Evolutionary conservation across 1,140 invertebrate genomes (phyloP).

Genomic region (Drosophila sucinea): DNA sequence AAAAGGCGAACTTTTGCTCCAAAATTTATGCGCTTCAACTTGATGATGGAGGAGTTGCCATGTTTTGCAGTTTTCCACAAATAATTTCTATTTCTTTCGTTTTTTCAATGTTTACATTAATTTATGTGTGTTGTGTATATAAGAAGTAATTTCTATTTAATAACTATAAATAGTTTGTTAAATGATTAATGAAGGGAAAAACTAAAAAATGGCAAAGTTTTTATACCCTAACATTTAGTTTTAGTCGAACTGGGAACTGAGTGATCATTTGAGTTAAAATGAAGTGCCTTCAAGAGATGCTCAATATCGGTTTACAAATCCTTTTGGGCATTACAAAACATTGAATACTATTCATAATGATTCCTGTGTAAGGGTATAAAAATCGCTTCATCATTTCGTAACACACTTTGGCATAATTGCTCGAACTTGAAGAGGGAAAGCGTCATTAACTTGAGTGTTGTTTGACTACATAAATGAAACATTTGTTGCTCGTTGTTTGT

Average conservation of each 20-base stretch:
- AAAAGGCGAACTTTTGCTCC: conserved; percentile 35
- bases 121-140: conserved; percentile 43
- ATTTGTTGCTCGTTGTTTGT: conserved; percentile 35
- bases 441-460: conserved; percentile 47
- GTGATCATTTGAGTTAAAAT: too few relatives aligned
- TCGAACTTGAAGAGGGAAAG: conserved; percentile 44
- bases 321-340: too few relatives aligned
- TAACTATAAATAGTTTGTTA: conserved; percentile 62
- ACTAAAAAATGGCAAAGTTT: neutral
- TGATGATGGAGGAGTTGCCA: conserved; percentile 50
- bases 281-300: too few relatives aligned
- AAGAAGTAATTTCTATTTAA: conserved; percentile 72
- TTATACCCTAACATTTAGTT: neutral
- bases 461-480: conserved; percentile 32
- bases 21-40: conserved; percentile 62
- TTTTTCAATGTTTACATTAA: conserved; percentile 68
- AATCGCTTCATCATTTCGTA: conserved; percentile 58
- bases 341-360: too few relatives aligned
- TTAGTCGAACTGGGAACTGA: too few relatives aligned
- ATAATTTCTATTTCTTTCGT: conserved; percentile 13
- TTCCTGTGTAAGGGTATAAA: neutral
- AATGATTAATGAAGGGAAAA: conserved; percentile 31
- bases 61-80: conserved; percentile 10
- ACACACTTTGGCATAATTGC: conserved; percentile 32
- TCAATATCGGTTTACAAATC: too few relatives aligned